These are phyloP conservation scores for Ptilonorhynchus violaceus DNA, from an alignment of 2,113 vertebrate species.

Conservation along the genomic window DNA sequence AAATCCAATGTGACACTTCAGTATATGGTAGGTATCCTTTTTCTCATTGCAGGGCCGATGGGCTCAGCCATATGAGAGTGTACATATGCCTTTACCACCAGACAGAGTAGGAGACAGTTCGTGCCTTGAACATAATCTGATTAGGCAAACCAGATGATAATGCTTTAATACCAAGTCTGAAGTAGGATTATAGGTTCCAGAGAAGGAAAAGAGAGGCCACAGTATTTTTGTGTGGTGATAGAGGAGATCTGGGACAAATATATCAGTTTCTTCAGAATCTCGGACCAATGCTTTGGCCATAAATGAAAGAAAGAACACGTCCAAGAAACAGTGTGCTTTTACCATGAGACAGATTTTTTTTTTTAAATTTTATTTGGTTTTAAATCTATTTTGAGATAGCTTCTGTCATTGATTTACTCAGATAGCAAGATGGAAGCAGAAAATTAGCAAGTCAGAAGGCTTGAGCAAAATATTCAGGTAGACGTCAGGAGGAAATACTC, in stretches of 20 bases:
- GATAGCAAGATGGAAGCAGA: not conserved
- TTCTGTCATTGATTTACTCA: not conserved
- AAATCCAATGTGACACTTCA: not conserved
- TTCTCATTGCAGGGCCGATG: not conserved
- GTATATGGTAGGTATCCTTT: fast-evolving
- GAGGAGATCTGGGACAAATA: not conserved
- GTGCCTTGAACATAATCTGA: not conserved
- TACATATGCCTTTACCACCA: not conserved
- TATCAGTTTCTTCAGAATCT: not conserved
- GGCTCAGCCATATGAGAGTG: fast-evolving
- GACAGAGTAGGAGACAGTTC: not conserved
- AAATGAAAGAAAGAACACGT: not conserved
- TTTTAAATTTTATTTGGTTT: not conserved
- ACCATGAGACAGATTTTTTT: not conserved
- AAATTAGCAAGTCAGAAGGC: not conserved
- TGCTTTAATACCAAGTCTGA: not conserved
- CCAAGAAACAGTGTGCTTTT: not conserved
- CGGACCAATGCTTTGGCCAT: not conserved
- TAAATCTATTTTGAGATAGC: not conserved
- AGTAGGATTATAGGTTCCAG: not conserved
- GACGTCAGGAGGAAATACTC: not conserved
- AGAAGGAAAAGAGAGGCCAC: not conserved
- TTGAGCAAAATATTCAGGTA: not conserved
- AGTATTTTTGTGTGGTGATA: not conserved
- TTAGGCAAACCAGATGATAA: not conserved